These are phyloP conservation scores for Ptychodera flava DNA, from an alignment of 35 echinoderm and acorn worm genomes.

Conservation along the genomic window DNA sequence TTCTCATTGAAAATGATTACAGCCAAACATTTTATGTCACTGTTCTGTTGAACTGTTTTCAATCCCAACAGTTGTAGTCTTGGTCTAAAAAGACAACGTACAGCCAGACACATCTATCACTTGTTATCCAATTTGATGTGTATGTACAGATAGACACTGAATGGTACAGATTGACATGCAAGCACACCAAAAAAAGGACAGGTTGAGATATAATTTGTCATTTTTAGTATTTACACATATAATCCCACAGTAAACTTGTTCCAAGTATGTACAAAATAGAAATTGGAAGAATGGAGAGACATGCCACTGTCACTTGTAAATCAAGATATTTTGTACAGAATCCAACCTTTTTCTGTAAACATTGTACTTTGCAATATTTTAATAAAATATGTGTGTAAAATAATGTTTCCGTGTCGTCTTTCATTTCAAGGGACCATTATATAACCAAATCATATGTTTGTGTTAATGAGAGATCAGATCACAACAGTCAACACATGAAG, in stretches of 20 bases:
- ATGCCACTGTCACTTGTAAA: neutral
- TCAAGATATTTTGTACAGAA: slow-evolving; percentile 2
- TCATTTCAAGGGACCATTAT: neutral
- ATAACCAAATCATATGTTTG: neutral
- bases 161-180: neutral
- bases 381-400: slow-evolving; percentile 2
- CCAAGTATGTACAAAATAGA: neutral
- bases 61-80: too few relatives aligned
- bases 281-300: neutral
- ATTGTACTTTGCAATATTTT: slow-evolving; percentile 2
- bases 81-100: too few relatives aligned
- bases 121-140: too few relatives aligned
- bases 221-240: neutral
- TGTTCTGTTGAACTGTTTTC: too few relatives aligned
- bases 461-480: too few relatives aligned
- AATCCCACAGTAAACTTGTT: neutral
- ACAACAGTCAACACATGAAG: too few relatives aligned
- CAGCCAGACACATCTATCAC: too few relatives aligned
- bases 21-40: too few relatives aligned
- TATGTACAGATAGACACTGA: neutral
- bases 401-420: neutral
- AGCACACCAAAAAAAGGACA: neutral
- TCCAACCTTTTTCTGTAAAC: neutral
- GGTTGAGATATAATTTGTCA: neutral
- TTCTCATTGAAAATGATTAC: too few relatives aligned